A percentile compares a stretch with the other conserved stretches of the same genome.
These are phyloP conservation scores for Steinernema scapterisci DNA, from an alignment of 2,888 invertebrate species.

Conservation along the genomic window DNA sequence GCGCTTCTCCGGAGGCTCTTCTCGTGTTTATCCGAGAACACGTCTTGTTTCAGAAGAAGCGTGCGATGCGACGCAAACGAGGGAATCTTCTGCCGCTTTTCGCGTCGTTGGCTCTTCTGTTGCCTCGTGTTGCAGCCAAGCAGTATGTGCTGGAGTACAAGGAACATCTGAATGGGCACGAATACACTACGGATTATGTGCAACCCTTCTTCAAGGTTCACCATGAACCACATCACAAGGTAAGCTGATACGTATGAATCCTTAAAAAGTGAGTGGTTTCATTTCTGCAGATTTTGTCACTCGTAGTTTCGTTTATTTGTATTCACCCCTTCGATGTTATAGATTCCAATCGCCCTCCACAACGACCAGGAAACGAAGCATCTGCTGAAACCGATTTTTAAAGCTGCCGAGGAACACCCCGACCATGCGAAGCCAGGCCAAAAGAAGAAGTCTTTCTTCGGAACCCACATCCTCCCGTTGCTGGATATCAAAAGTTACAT, in stretches of 20 bases:
- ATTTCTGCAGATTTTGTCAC: no score
- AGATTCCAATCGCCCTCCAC: not conserved
- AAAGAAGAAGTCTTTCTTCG: slow-evolving; percentile 25
- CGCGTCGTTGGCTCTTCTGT: no score
- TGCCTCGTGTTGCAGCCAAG: not conserved
- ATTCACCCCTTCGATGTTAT: not conserved
- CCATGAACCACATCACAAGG: slow-evolving; percentile 11
- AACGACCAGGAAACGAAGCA: not conserved
- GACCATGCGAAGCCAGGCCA: not conserved
- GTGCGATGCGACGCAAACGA: slow-evolving; percentile 11
- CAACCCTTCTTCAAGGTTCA: slow-evolving; percentile 22
- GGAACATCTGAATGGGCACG: not conserved
- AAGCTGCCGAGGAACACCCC: slow-evolving; percentile 10
- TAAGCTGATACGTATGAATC: no score
- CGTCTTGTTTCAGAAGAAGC: not conserved
- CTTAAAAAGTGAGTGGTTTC: no score
- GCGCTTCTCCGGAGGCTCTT: no score
- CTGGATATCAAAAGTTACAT: slow-evolving; percentile 9
- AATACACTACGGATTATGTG: not conserved
- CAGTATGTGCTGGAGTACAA: not conserved
- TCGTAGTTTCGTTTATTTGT: not conserved
- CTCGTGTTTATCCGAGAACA: no score
- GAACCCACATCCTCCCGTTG: not conserved
- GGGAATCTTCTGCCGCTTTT: no score
- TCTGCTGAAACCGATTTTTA: not conserved